Evolutionary conservation across 2,113 vertebrate species (phyloP).

Genomic region (Pseudorasbora parva): DNA sequence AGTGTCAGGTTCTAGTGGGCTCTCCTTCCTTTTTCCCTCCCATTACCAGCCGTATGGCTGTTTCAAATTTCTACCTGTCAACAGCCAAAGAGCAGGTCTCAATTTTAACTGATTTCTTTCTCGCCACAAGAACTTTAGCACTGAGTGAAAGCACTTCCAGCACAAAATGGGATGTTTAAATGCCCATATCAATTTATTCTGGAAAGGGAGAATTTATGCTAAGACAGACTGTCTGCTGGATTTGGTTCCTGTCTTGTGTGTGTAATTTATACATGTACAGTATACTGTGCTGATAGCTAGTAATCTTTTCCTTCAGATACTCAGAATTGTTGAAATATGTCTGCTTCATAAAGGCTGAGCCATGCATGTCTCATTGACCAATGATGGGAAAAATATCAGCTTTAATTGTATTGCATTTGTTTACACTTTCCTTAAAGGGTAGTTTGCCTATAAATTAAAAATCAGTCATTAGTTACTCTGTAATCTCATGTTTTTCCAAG

Average conservation of each 20-base stretch:
- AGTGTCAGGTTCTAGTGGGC: slow-evolving; percentile 79
- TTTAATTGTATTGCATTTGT: slow-evolving; percentile 53
- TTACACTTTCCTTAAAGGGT: slow-evolving; percentile 55
- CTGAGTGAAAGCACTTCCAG: slow-evolving; percentile 31
- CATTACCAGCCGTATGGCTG: slow-evolving; percentile 73
- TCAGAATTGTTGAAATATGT: neutral
- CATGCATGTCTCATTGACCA: neutral
- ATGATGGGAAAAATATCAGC: slow-evolving; percentile 43
- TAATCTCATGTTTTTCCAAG: neutral
- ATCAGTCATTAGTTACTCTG: neutral
- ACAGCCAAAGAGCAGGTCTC: slow-evolving; percentile 57
- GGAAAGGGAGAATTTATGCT: slow-evolving; percentile 13
- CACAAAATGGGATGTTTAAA: slow-evolving; percentile 33
- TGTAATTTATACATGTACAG: slow-evolving; percentile 21
- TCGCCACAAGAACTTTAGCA: slow-evolving; percentile 26
- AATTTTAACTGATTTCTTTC: slow-evolving; percentile 53
- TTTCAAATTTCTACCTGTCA: slow-evolving; percentile 71
- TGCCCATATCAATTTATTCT: slow-evolving; percentile 10
- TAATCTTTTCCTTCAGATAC: slow-evolving; percentile 27
- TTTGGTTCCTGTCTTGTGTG: slow-evolving; percentile 13
- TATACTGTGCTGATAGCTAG: slow-evolving; percentile 40
- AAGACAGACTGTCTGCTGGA: slow-evolving; percentile 6
- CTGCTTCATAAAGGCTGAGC: slow-evolving; percentile 19
- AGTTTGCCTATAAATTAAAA: neutral
- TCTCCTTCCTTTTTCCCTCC: slow-evolving; percentile 68